Evolutionary conservation across 2,888 invertebrate genomes (phyloP), one percentile per base, ranked within the genome.

Genomic region (Ophion slaviceki): DNA sequence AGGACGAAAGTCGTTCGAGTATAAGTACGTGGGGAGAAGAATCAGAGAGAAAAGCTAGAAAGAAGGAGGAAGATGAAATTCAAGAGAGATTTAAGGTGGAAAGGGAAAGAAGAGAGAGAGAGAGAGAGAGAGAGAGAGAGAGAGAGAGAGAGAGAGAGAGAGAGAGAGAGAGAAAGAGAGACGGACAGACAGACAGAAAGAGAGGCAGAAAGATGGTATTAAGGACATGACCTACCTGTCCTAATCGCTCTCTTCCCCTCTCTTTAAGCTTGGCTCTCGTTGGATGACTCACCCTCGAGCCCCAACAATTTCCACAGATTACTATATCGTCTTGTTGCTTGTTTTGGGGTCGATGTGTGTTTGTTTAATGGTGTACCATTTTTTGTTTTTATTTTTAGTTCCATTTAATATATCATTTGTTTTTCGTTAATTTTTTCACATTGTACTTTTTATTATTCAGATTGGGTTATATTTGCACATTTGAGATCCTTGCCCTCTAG

Each of bases 211-310:
- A 74, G 79, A 67, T 72, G 79, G 80, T 66, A 77, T 86, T 87
- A 85, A 88, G 84, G 84, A 85, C 87, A 64, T 87, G 85, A 74
- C 82, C 87, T 88, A 89, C 89, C 89, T 89, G 86, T 89, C 87
- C 89, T 89, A 89, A 89, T 88, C 87, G 88, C 77, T 83, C 80
- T 83, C 83, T 64, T 74, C 80, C 80, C 77, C 78, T 82, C 83
- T 74, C 40, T 66, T 20, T 20, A 45, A 57, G 72, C 77, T 80
- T 64, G 74, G 78, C 68, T 78, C 68, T 85, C 64, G 61, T 40
- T 10, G 74, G 74, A 76, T 84, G 86, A 84, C 80, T 86, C 87
- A 86, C 80, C 83, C 81, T 67, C 59, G 75, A 72, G 79, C 40
- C 72, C 59, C 66, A 85, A 70, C 62, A 74, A 77, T 59, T 66